These are phyloP conservation scores for Upupa epops DNA, from an alignment of 2,113 vertebrate species.

Conservation along the genomic window DNA sequence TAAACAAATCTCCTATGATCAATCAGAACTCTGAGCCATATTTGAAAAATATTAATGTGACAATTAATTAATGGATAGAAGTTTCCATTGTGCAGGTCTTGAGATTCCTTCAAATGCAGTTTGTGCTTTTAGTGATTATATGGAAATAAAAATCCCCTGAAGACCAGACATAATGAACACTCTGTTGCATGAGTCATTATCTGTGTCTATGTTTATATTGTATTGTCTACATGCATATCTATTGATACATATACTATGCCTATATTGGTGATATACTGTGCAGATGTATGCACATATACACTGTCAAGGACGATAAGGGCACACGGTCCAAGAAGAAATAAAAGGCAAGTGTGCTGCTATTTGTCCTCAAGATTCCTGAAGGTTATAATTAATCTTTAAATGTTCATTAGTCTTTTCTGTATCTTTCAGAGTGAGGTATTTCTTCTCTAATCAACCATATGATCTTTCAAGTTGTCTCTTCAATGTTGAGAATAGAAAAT, in stretches of 20 bases:
- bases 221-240: no score
- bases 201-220: neutral
- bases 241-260: no score
- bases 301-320: neutral
- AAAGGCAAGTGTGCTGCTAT: neutral
- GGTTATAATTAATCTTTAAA: neutral
- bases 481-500: neutral
- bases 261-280: neutral
- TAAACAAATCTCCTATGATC: neutral
- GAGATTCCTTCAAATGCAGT: neutral
- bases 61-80: neutral
- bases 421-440: neutral
- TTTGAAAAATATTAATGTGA: neutral
- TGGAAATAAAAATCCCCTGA: neutral
- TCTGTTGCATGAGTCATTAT: neutral
- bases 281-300: neutral
- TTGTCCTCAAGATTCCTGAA: conserved; percentile 3
- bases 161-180: neutral
- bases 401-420: neutral
- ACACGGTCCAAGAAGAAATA: neutral
- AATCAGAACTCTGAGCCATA: neutral
- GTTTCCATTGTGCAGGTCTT: neutral
- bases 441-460: neutral
- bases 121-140: neutral
- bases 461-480: conserved; percentile 23